Conservation (phyloP, 2,888 invertebrate species). For the Tetropium fuscum region DNA sequence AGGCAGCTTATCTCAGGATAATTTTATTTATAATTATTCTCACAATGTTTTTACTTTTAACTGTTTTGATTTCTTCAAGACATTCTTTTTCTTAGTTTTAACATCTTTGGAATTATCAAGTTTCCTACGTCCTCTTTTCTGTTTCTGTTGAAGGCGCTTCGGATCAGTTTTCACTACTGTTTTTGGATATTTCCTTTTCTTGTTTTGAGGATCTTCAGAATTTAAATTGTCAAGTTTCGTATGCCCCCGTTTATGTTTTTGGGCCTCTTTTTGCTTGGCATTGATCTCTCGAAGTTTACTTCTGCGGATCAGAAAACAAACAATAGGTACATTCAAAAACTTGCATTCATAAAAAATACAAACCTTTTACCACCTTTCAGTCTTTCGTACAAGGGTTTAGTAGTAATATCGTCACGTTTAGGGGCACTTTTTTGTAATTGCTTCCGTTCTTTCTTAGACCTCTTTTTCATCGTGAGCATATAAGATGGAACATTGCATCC, state of each 20-base stretch:
- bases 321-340: too few relatives aligned
- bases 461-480: slow-evolving; percentile 82
- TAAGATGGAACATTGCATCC: slow-evolving; percentile 94
- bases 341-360: not conserved
- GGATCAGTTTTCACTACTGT: not conserved
- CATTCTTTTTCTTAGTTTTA: not conserved
- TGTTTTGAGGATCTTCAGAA: too few relatives aligned
- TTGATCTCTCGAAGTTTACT: slow-evolving; percentile 8
- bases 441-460: slow-evolving; percentile 72
- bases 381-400: slow-evolving; percentile 67
- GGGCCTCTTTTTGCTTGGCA: not conserved
- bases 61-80: not conserved
- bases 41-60: not conserved
- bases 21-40: too few relatives aligned
- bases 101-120: not conserved
- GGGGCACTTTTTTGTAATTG: slow-evolving; percentile 73
- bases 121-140: not conserved
- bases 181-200: too few relatives aligned
- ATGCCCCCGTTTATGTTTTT: too few relatives aligned
- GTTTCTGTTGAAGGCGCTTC: too few relatives aligned
- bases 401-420: slow-evolving; percentile 76
- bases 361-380: slow-evolving; percentile 61
- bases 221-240: too few relatives aligned
- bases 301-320: not conserved
- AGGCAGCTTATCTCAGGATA: too few relatives aligned